A percentile compares a stretch with the other conserved stretches of the same genome.
These are phyloP conservation scores for Epicampocera succincta DNA, from an alignment of 2,888 invertebrate genomes.

Conservation along the genomic window DNA sequence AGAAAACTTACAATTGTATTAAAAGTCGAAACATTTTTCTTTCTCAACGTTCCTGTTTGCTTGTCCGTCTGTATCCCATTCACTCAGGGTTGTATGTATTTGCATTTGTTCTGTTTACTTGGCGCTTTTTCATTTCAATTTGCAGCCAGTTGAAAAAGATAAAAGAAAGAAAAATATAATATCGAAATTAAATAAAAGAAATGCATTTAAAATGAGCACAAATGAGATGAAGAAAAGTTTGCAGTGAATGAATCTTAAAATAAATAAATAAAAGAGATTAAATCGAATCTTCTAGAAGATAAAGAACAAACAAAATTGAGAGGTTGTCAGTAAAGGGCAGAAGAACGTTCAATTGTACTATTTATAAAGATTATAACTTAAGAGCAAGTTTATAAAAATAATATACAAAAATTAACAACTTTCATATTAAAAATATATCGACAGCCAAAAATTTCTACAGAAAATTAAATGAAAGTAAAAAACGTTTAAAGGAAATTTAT, in stretches of 20 bases:
- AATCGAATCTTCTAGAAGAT: neutral
- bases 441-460: too few species aligned
- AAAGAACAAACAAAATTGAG: neutral
- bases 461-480: too few species aligned
- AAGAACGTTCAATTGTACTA: too few species aligned
- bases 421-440: too few species aligned
- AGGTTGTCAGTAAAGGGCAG: too few species aligned
- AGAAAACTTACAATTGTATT: conserved; percentile 66
- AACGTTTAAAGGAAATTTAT: too few species aligned
- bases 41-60: conserved; percentile 9
- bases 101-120: conserved; percentile 58
- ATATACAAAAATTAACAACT: too few species aligned
- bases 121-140: conserved; percentile 53
- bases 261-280: neutral
- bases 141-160: conserved; percentile 27
- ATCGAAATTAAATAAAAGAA: conserved; percentile 35
- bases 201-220: conserved; percentile 25
- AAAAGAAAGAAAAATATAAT: conserved; percentile 5
- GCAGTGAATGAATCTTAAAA: neutral
- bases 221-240: conserved; percentile 32
- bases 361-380: too few species aligned
- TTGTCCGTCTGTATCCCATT: neutral
- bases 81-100: conserved; percentile 38
- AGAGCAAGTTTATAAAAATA: too few species aligned
- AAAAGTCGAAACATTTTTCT: conserved; percentile 53